Conservation (phyloP, 2,888 invertebrate species). For the Drosophila atripex region DNA sequence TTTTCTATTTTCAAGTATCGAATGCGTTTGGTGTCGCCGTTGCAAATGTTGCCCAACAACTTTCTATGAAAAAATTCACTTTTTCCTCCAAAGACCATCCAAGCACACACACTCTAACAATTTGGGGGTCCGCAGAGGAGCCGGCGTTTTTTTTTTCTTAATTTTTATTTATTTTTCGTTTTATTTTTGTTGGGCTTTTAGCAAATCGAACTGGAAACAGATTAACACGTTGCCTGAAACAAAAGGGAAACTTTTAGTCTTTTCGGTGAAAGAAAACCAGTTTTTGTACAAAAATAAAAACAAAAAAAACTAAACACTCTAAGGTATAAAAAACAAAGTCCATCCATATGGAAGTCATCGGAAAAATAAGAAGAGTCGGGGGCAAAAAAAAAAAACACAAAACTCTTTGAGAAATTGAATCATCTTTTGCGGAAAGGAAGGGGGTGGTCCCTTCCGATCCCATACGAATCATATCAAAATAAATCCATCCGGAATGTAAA, state of each 20-base stretch:
- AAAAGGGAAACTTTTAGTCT: constrained; percentile 41
- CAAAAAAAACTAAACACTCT: constrained; percentile 11
- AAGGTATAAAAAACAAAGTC: constrained; percentile 10
- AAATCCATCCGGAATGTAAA: constrained; percentile 26
- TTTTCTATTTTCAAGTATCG: constrained; percentile 74
- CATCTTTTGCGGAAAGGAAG: background rate
- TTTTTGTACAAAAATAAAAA: constrained; percentile 27
- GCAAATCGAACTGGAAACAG: constrained; percentile 59
- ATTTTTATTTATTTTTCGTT: constrained; percentile 13
- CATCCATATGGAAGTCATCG: constrained; percentile 23
- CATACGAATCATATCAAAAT: constrained; percentile 25
- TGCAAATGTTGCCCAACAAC: constrained; percentile 77
- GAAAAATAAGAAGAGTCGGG: background rate
- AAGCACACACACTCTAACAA: constrained; percentile 5
- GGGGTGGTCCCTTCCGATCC: constrained; percentile 1
- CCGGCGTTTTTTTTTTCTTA: constrained; percentile 61
- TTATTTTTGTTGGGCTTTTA: constrained; percentile 41
- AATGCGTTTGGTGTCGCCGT: constrained; percentile 37
- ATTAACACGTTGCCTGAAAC: constrained; percentile 62
- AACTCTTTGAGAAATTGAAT: constrained; percentile 13
- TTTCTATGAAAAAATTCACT: constrained; percentile 81
- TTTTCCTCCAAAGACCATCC: constrained; percentile 59
- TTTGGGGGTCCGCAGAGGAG: constrained; percentile 45
- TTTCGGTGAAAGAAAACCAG: constrained; percentile 57
- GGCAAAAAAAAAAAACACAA: background rate